Percentiles rank a stretch among this genome's conserved stretches.
Conservation (phyloP, 2,113 vertebrate genomes). For the Albula glossodonta region DNA sequence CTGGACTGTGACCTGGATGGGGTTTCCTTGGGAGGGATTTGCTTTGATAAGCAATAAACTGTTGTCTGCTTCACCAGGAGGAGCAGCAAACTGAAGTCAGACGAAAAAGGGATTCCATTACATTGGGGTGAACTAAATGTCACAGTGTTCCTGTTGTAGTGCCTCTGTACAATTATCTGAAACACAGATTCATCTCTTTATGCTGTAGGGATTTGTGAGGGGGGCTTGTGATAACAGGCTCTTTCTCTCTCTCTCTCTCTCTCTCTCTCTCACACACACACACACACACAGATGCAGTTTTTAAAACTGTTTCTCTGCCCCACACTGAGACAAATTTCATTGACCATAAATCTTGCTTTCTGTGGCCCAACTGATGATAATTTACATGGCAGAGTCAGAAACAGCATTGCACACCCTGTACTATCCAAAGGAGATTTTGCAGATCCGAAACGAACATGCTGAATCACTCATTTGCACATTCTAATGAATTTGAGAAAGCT, state of each 20-base stretch:
- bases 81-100: slow-evolving; percentile 4
- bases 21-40: background rate
- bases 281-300: background rate
- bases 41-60: slow-evolving; percentile 12
- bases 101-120: background rate
- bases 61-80: background rate
- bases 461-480: background rate
- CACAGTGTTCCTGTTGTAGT: background rate
- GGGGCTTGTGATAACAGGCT: background rate
- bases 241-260: too few relatives aligned
- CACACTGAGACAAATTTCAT: background rate
- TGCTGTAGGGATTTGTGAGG: background rate
- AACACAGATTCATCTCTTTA: background rate
- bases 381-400: background rate
- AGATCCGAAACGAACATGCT: background rate
- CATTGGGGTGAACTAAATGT: background rate
- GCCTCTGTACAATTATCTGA: background rate
- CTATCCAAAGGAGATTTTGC: background rate
- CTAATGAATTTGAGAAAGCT: background rate
- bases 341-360: background rate
- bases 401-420: background rate
- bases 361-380: background rate
- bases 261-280: background rate
- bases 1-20: background rate
- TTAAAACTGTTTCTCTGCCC: background rate